These are phyloP conservation scores for Pachyramphus minor DNA, from an alignment of 2,113 vertebrate genomes.

Conservation along the genomic window DNA sequence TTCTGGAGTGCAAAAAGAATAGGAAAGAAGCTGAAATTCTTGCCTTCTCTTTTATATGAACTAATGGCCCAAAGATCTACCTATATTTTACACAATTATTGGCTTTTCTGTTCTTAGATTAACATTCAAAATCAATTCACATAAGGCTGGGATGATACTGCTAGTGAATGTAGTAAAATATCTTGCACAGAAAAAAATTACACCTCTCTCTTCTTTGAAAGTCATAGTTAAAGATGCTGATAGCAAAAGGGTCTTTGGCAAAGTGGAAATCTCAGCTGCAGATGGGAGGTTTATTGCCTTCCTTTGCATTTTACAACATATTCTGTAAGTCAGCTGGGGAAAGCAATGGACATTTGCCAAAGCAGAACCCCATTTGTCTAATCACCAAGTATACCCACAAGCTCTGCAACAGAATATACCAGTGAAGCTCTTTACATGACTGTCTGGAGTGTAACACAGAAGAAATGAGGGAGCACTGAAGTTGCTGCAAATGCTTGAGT, in stretches of 20 bases:
- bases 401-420: conserved; percentile 42
- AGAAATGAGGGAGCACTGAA: not conserved
- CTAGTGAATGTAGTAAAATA: not conserved
- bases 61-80: not conserved
- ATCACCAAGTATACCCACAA: conserved; percentile 65
- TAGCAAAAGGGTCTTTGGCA: conserved; percentile 59
- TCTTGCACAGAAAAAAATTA: not conserved
- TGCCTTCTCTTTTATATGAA: not conserved
- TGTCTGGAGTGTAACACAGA: conserved; percentile 29
- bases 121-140: conserved; percentile 24
- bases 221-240: conserved; percentile 45
- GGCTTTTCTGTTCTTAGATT: conserved; percentile 10
- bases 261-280: conserved; percentile 59
- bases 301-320: conserved; percentile 62
- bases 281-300: conserved; percentile 58
- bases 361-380: conserved; percentile 62
- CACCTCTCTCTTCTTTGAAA: conserved; percentile 28
- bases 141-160: not conserved
- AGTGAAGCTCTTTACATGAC: not conserved
- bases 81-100: conserved; percentile 28
- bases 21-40: not conserved
- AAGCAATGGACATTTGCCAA: conserved; percentile 64
- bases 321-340: conserved; percentile 61
- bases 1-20: not conserved
- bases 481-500: not conserved